phyloP scores from a whole-genome alignment of 2,797 vertebrate species.

The Mareca penelope region DNA sequence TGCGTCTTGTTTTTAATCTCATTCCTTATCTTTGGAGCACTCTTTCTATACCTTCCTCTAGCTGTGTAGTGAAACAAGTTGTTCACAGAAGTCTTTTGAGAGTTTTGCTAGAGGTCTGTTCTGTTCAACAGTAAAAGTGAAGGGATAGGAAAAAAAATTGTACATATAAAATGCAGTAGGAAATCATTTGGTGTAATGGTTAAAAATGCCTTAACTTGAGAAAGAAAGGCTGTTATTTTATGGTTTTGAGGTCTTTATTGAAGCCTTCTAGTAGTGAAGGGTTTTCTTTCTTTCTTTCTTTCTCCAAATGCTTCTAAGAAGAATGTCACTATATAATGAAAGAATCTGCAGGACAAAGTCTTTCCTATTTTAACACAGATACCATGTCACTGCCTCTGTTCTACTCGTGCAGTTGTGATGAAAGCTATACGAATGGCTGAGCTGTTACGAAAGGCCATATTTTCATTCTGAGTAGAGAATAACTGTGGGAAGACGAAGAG shows the following conservation, averaged over 20 bases:
- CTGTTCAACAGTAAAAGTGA: not conserved
- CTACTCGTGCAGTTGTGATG: conserved; percentile 27
- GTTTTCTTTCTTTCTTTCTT: conserved; percentile 51
- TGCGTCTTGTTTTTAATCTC: not conserved
- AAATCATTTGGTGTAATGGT: not conserved
- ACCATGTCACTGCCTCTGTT: conserved; percentile 27
- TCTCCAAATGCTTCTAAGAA: not conserved
- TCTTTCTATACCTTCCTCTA: not conserved
- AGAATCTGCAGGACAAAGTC: conserved; percentile 43
- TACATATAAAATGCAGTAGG: not conserved
- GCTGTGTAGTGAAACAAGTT: not conserved
- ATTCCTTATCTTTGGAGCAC: not conserved
- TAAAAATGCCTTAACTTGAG: conserved; percentile 24
- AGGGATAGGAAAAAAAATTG: not conserved
- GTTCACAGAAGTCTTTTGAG: not conserved
- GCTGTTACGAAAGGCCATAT: not conserved
- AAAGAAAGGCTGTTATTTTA: not conserved
- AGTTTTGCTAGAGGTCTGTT: not conserved
- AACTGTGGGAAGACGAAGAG: conserved; percentile 36
- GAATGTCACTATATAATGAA: conserved; percentile 21
- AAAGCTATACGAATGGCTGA: conserved; percentile 23
- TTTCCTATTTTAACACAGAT: conserved; percentile 44
- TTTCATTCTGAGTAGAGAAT: conserved; percentile 41
- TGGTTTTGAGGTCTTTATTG: conserved; percentile 7
- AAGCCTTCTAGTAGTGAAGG: not conserved